Conservation (phyloP, 2,888 invertebrate species). For the Carterocephalus palaemon region DNA sequence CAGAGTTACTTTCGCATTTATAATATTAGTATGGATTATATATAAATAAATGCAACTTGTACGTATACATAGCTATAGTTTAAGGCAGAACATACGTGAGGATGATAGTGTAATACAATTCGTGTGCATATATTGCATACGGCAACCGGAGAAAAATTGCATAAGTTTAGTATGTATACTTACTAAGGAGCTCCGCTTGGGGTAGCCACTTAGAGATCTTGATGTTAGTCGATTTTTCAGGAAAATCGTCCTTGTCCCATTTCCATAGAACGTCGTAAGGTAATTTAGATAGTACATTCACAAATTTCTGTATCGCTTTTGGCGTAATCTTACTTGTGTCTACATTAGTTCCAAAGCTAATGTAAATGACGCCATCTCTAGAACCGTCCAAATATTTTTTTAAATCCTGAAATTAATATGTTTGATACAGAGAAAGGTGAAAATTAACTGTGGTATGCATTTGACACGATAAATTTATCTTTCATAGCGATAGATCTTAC, state of each 20-base stretch:
- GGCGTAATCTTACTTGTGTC: constrained; percentile 39
- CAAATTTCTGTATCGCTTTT: constrained; percentile 43
- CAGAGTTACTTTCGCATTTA: no score
- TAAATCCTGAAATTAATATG: constrained; percentile 46
- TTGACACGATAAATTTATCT: constrained; percentile 4
- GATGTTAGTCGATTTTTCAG: constrained; percentile 53
- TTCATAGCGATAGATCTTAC: no score
- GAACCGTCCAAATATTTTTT: constrained; percentile 54
- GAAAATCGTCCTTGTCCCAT: constrained; percentile 56
- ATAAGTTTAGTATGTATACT: no score
- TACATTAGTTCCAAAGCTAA: constrained; percentile 63
- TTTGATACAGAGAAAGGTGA: not conserved
- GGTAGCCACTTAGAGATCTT: constrained; percentile 65
- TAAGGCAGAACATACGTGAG: no score
- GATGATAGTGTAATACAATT: no score
- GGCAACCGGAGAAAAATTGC: no score
- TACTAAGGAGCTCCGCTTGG: constrained; percentile 61
- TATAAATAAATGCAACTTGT: no score
- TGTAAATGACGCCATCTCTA: constrained; percentile 59
- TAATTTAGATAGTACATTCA: constrained; percentile 53
- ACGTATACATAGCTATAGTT: no score
- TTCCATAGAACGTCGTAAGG: constrained; percentile 69
- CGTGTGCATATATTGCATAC: no score
- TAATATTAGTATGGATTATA: no score
- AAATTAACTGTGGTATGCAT: constrained; percentile 11